phyloP scores from a whole-genome alignment of 2,797 vertebrate species.

The Gadopsis bispinosus region DNA sequence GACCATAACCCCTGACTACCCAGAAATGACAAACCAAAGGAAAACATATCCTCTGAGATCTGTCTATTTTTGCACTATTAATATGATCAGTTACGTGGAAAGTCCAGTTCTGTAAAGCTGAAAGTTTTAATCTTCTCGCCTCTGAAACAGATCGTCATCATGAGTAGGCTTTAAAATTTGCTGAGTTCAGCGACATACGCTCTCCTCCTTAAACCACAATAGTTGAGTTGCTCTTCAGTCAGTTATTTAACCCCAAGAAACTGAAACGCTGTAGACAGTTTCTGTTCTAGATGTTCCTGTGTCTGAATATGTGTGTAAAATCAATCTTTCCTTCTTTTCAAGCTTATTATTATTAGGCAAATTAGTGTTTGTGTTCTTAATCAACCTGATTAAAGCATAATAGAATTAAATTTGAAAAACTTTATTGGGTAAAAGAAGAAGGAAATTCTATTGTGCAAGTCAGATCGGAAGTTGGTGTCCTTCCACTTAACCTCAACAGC shows the following conservation, averaged over 20 bases:
- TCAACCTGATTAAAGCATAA: not conserved
- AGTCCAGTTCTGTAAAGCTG: not conserved
- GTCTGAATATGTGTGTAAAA: constrained; percentile 13
- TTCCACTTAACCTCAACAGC: constrained; percentile 1
- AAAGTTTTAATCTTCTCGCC: not conserved
- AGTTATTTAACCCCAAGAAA: constrained; percentile 22
- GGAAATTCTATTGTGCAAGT: constrained; percentile 7
- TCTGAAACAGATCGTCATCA: constrained; percentile 35
- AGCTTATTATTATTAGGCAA: not conserved
- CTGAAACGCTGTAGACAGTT: constrained; percentile 5
- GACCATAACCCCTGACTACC: not conserved
- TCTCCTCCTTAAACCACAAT: constrained; percentile 44
- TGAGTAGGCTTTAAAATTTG: constrained; percentile 39
- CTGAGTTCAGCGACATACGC: constrained; percentile 33
- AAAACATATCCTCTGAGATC: not conserved
- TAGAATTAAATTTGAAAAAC: not conserved
- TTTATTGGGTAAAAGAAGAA: not conserved
- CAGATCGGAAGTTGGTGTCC: not conserved
- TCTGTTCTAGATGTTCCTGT: not conserved
- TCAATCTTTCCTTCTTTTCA: not conserved
- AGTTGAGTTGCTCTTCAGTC: constrained; percentile 29
- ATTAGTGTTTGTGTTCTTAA: constrained; percentile 16
- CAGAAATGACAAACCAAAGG: not conserved
- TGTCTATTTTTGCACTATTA: not conserved
- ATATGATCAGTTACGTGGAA: not conserved